Evolutionary conservation across 1,140 invertebrate species (phyloP).

Genomic region (Plodia interpunctella): DNA sequence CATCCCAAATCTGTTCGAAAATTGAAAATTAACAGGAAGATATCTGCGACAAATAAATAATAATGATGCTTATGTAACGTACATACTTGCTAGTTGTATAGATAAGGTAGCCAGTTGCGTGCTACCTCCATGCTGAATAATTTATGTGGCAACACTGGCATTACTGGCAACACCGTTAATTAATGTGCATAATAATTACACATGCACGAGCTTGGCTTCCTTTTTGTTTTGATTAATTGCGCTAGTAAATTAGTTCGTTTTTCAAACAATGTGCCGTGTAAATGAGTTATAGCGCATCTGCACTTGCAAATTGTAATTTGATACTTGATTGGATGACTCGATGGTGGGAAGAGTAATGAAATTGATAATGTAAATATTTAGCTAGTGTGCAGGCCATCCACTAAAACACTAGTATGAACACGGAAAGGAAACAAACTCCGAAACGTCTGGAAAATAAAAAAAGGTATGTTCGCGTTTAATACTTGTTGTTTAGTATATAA

Average conservation of each 20-base stretch:
- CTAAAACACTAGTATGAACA: no score
- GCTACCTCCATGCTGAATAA: constrained; percentile 53
- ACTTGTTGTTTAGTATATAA: no score
- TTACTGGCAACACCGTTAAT: constrained; percentile 60
- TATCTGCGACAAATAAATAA: background rate
- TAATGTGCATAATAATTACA: constrained; percentile 76
- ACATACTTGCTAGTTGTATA: background rate
- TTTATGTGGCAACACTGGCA: constrained; percentile 58
- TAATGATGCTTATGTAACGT: no score
- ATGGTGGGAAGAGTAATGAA: background rate
- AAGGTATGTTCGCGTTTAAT: no score
- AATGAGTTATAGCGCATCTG: constrained; percentile 13
- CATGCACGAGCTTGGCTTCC: constrained; percentile 67
- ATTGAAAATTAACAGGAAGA: background rate
- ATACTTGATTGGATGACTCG: background rate
- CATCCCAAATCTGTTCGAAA: no score
- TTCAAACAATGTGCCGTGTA: constrained; percentile 31
- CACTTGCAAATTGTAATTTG: constrained; percentile 3
- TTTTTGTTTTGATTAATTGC: constrained; percentile 73
- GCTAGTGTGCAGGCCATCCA: no score
- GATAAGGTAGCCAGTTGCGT: constrained; percentile 35
- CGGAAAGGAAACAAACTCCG: no score
- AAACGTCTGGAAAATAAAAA: no score
- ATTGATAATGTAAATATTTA: constrained; percentile 5
- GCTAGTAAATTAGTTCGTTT: constrained; percentile 62